A percentile compares a stretch with the other conserved stretches of the same genome.
Conservation (phyloP, 2,888 invertebrate genomes). For the Ametastegia equiseti region DNA sequence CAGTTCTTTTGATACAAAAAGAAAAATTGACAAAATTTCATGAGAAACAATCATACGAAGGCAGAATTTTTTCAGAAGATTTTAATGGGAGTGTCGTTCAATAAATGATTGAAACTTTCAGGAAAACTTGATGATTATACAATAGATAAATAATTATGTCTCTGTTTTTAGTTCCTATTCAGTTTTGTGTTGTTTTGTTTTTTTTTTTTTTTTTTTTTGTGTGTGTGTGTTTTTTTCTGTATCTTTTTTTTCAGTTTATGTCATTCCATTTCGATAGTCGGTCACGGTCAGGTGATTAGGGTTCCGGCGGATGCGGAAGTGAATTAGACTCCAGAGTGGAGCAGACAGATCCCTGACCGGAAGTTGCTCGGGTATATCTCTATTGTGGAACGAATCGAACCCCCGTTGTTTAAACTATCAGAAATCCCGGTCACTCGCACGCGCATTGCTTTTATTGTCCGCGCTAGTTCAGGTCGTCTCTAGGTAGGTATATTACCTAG, state of each 20-base stretch:
- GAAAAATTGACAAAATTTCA: too few species aligned
- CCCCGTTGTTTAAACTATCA: slow-evolving; percentile 9
- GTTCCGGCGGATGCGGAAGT: slow-evolving; percentile 47
- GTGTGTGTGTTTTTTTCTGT: too few species aligned
- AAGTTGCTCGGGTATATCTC: slow-evolving; percentile 12
- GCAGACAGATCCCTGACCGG: neutral
- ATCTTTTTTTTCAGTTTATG: neutral
- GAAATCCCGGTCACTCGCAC: slow-evolving; percentile 15
- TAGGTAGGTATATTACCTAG: neutral
- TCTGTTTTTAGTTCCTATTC: too few species aligned
- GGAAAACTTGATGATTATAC: too few species aligned
- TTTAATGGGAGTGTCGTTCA: too few species aligned
- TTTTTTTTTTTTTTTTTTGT: neutral
- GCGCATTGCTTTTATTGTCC: slow-evolving; percentile 16
- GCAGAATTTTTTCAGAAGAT: too few species aligned
- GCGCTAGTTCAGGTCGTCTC: neutral
- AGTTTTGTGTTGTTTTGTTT: too few species aligned
- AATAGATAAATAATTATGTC: too few species aligned
- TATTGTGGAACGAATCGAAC: slow-evolving; percentile 19
- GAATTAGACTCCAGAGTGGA: neutral
- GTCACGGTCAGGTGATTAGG: slow-evolving; percentile 27
- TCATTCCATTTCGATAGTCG: neutral
- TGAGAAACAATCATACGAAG: too few species aligned
- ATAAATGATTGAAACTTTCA: too few species aligned
- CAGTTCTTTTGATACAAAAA: too few species aligned